Percentiles rank a stretch among this genome's conserved stretches.
phyloP scores from a whole-genome alignment of 2,797 vertebrate genomes.

The Chiroxiphia lanceolata region DNA sequence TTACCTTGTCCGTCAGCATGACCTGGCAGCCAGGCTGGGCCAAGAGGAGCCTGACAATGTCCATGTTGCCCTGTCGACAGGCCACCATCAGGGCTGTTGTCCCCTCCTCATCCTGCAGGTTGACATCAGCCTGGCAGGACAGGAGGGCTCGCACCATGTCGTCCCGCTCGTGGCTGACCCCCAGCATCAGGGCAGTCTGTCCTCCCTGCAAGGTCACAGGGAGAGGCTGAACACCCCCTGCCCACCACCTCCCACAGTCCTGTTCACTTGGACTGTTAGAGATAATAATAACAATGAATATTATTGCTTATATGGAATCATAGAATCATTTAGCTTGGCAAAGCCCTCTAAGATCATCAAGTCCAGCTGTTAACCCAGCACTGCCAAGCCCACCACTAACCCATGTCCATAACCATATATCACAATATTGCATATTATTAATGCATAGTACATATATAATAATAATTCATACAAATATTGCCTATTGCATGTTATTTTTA shows the following conservation, averaged over 20 bases:
- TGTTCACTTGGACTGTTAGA: accelerated
- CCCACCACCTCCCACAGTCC: not conserved
- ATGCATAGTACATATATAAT: accelerated
- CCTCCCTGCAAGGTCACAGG: conserved; percentile 71
- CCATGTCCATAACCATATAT: not conserved
- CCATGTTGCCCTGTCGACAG: conserved; percentile 84
- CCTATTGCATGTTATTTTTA: not conserved
- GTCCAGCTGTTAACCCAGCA: not conserved
- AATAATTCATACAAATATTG: not conserved
- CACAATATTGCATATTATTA: not conserved
- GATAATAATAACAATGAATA: not conserved
- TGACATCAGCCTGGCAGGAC: conserved; percentile 84
- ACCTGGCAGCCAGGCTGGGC: conserved; percentile 84
- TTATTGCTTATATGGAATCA: no score
- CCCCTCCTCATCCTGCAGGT: conserved; percentile 89
- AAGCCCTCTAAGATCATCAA: not conserved
- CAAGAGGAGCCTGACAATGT: conserved; percentile 87
- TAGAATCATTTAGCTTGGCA: not conserved
- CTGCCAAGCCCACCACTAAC: not conserved
- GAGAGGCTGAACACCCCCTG: not conserved
- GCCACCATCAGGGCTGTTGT: conserved; percentile 92
- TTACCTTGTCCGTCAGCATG: conserved; percentile 86
- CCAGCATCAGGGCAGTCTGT: conserved; percentile 94
- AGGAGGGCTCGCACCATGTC: conserved; percentile 93
- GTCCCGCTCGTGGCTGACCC: conserved; percentile 88